Evolutionary conservation across 1,140 invertebrate genomes (phyloP), one percentile per base, ranked within the genome.

Genomic region (Episyrphus balteatus): DNA sequence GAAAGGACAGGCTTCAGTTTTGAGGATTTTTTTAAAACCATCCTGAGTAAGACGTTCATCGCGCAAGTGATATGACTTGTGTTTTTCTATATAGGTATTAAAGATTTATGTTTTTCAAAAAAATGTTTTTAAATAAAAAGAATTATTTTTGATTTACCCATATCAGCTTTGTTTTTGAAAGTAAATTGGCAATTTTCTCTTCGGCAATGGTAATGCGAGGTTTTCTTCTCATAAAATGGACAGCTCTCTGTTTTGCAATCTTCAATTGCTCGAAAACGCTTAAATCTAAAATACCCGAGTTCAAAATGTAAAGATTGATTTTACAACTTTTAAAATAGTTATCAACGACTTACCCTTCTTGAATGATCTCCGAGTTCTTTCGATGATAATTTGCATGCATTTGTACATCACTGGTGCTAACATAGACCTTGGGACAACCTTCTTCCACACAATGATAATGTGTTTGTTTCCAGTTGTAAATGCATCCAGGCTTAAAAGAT

Each of bases 381-480:
- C 93, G 80, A 66, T 98, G 95, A 67, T 96, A 98, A 72, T 97
- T 98, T 3, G 93, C 92, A 69, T 98, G 95, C 94, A 98, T 98
- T 72, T 98, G 94, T 1, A 98, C 95, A 70, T 98, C 95, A 30
- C 92, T 96, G 5, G 95, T 98, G 57, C 92, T 96, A 67, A 98
- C 95, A 71, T 98, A 98, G 1, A 96, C 89, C 73, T 96, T 97
- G 74, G 94, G 89, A 75, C 93, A 98, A 54, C 87, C 85, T 62
- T 88, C 83, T 70, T 97, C 92, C 46, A 98, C 84, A 69, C 94
- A 98, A 69, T 98, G 94, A 69, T 98, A 98, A 66, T 98, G 95
- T 0, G 95, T 98, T 70, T 98, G 95, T 64, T 95, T 94, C 48
- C 90, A 75, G 70, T 97, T 97, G 72, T 98, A 93, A 3, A 84